Evolutionary conservation across 2,797 vertebrate genomes (phyloP).

Genomic region (Gobionotothen gibberifrons): DNA sequence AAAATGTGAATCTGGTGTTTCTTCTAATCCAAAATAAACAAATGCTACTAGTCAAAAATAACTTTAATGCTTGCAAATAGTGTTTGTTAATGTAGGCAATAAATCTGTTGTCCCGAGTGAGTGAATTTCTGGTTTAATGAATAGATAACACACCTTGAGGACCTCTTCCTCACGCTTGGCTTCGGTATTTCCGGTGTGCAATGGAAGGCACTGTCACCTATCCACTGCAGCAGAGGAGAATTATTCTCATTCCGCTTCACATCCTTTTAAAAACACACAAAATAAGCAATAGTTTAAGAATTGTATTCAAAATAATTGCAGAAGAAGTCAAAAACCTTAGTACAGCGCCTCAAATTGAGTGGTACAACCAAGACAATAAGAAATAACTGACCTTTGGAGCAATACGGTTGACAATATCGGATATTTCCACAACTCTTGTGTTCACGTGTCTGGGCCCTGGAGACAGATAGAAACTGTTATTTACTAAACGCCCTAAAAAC

Average conservation of each 20-base stretch:
- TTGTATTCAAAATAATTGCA: neutral
- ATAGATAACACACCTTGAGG: slow-evolving; percentile 65
- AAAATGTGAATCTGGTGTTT: no score
- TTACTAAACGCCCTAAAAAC: neutral
- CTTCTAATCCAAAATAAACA: neutral
- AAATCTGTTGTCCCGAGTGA: neutral
- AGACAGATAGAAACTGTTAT: neutral
- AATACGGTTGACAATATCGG: slow-evolving; percentile 85
- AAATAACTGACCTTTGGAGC: slow-evolving; percentile 80
- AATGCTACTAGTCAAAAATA: neutral
- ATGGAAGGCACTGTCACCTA: slow-evolving; percentile 88
- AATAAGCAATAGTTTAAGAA: neutral
- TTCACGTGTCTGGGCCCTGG: slow-evolving; percentile 39
- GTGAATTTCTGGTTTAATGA: neutral
- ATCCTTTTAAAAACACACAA: slow-evolving; percentile 76
- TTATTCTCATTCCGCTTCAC: slow-evolving; percentile 79
- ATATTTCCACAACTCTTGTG: slow-evolving; percentile 79
- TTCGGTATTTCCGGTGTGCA: slow-evolving; percentile 84
- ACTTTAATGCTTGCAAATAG: neutral
- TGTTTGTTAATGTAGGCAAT: neutral
- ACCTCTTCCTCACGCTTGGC: slow-evolving; percentile 70
- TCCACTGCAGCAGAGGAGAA: slow-evolving; percentile 90
- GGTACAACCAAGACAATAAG: neutral
- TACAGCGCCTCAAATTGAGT: neutral
- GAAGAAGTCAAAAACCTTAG: neutral